Conservation (phyloP, 2,113 vertebrate species). For the Gila orcuttii region DNA sequence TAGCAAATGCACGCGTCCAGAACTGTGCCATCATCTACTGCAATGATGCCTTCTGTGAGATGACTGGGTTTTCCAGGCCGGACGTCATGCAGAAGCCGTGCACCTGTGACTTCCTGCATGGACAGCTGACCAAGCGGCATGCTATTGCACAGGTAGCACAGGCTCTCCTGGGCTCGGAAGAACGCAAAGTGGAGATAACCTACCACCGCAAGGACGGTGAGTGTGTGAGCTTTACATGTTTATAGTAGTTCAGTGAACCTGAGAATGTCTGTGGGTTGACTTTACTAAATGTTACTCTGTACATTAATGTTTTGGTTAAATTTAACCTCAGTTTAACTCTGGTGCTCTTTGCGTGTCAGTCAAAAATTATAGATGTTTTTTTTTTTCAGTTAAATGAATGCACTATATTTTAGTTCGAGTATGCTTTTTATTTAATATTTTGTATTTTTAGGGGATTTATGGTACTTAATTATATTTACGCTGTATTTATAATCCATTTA, state of each 20-base stretch:
- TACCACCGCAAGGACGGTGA: constrained; percentile 98
- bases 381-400: no score
- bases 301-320: not conserved
- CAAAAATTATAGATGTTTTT: no score
- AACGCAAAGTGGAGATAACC: constrained; percentile 96
- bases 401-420: no score
- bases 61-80: constrained; percentile 97
- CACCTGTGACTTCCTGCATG: constrained; percentile 97
- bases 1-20: constrained; percentile 97
- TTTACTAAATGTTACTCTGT: not conserved
- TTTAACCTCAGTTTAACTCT: not conserved
- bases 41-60: constrained; percentile 98
- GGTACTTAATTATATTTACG: no score
- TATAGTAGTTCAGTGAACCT: not conserved
- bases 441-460: no score
- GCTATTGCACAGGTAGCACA: constrained; percentile 92
- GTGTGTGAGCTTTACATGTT: constrained; percentile 39
- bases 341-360: no score
- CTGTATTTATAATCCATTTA: no score
- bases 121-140: constrained; percentile 90
- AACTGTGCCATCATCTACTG: constrained; percentile 99
- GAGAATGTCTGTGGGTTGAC: not conserved
- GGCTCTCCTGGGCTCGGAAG: constrained; percentile 92
- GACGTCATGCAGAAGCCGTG: constrained; percentile 99
- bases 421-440: no score